Evolutionary conservation across 2,888 invertebrate species (phyloP).

Genomic region (Agrochola lychnidis): DNA sequence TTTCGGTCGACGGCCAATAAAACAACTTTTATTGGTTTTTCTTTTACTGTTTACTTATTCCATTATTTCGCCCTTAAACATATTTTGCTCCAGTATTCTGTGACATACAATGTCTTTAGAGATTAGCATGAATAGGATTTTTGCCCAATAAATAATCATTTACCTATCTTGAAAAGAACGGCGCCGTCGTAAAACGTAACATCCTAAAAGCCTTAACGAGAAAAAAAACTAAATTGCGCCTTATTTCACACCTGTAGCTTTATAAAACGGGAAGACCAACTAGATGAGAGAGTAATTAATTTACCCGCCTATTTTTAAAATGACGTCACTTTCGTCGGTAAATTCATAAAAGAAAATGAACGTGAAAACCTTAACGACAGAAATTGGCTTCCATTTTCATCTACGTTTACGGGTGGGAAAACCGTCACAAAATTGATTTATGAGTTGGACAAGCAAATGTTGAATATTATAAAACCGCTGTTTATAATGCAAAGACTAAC

Average conservation of each 20-base stretch:
- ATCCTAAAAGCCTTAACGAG: slow-evolving; percentile 21
- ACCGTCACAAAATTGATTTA: slow-evolving; percentile 56
- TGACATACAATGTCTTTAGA: slow-evolving; percentile 41
- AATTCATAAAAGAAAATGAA: slow-evolving; percentile 66
- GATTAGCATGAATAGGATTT: slow-evolving; percentile 3
- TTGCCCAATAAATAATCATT: slow-evolving; percentile 21
- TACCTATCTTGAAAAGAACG: slow-evolving; percentile 11
- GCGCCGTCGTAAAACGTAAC: slow-evolving; percentile 30
- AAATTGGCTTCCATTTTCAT: slow-evolving; percentile 64
- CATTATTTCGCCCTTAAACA: slow-evolving; percentile 72
- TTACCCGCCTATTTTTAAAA: slow-evolving; percentile 55
- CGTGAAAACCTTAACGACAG: slow-evolving; percentile 62
- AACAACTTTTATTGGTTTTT: slow-evolving; percentile 85
- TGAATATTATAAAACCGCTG: slow-evolving; percentile 24
- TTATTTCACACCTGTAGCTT: slow-evolving; percentile 61
- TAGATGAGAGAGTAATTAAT: slow-evolving; percentile 62
- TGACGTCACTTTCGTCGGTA: slow-evolving; percentile 56
- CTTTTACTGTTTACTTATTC: slow-evolving; percentile 80
- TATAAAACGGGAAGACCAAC: slow-evolving; percentile 44
- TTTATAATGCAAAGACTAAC: slow-evolving; percentile 1
- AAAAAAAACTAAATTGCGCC: slow-evolving; percentile 40
- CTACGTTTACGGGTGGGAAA: slow-evolving; percentile 44
- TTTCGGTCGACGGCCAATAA: slow-evolving; percentile 78
- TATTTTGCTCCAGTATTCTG: slow-evolving; percentile 64
- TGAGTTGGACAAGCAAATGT: slow-evolving; percentile 36